These are phyloP conservation scores for Corythoichthys haematopterus DNA, from an alignment of 2,113 vertebrate genomes.

Conservation along the genomic window DNA sequence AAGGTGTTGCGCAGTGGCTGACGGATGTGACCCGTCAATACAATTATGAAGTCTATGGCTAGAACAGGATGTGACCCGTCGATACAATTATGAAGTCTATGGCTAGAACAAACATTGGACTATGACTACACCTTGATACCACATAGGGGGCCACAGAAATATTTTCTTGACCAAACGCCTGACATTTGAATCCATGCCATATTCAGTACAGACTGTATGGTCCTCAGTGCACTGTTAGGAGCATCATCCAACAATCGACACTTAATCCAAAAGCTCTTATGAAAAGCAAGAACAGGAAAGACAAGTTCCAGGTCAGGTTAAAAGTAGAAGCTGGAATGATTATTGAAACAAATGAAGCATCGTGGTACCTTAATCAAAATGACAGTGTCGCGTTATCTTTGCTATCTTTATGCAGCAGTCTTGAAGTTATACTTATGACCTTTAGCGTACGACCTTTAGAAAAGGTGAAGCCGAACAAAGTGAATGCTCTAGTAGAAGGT, in stretches of 20 bases:
- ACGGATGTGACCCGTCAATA: no score
- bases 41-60: no score
- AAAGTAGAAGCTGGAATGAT: slow-evolving; percentile 39
- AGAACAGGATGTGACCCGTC: no score
- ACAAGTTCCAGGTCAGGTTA: slow-evolving; percentile 47
- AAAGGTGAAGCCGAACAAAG: slow-evolving; percentile 37
- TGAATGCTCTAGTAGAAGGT: slow-evolving; percentile 37
- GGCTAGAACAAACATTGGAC: no score
- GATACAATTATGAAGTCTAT: no score
- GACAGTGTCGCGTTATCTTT: slow-evolving; percentile 37
- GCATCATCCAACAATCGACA: slow-evolving; percentile 57
- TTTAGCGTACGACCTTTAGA: slow-evolving; percentile 70
- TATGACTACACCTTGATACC: no score
- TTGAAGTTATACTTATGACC: slow-evolving; percentile 65
- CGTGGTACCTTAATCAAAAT: slow-evolving; percentile 32
- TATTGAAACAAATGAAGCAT: slow-evolving; percentile 25
- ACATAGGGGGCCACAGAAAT: no score
- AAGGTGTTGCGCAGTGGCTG: no score
- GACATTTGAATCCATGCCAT: slow-evolving; percentile 42
- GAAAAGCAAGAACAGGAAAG: slow-evolving; percentile 41
- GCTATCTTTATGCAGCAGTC: slow-evolving; percentile 40
- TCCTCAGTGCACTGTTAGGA: slow-evolving; percentile 51
- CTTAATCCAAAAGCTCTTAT: slow-evolving; percentile 64
- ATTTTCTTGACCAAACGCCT: not conserved
- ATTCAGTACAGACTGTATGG: slow-evolving; percentile 54